Base-by-base conservation (phyloP, 2,797 vertebrate species). In the Sandelia bainsii region DNA sequence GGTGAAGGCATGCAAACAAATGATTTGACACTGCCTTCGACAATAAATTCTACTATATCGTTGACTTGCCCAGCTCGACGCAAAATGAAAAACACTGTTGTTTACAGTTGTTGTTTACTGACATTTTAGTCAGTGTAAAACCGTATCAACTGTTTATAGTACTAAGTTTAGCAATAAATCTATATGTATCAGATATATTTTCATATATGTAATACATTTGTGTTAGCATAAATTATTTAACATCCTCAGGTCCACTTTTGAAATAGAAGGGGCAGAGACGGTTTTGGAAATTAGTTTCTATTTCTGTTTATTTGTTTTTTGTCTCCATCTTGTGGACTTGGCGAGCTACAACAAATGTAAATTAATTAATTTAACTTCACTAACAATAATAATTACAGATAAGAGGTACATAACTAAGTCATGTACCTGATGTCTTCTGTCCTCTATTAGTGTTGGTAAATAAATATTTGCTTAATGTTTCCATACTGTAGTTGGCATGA, bases 321-420 rank as follows among this genome's bases (percentile, higher is more conserved):
- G 77, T 85, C 86, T 72, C 85, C 91, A 83, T 82, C 89, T 84
- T 68, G 81, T 89, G 91, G 73, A 45, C 14, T 1, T 16, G 3
- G 1, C 37, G 48, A 58, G 48, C 63, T 53, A n/a, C 13, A 25
- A 3, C 0, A 14, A 13, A 8, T 13, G 8, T 3, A 11, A 63
- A 11, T 32, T 32, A 32, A 32, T 6, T 32, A 32, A 6, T 32
- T 32, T 32, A 32, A 34, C 1, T 54, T 54, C 1, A 34, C n/a
- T 12, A 12, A 13, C 20, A 32, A 32, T 32, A 32, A 39, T 13
- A 2, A 5, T 12, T 13, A 39, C 37, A 37, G 34, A 7, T 10
- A 37, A 8, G 32, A 34, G n/a, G n/a, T n/a, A n/a, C n/a, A n/a
- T n/a, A 34, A 34, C n/a, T n/a, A n/a, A n/a, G n/a, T 25, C 25